Evolutionary conservation across 2,113 vertebrate species (phyloP), one percentile per base, ranked within the genome.

Genomic region (Tetrao urogallus): DNA sequence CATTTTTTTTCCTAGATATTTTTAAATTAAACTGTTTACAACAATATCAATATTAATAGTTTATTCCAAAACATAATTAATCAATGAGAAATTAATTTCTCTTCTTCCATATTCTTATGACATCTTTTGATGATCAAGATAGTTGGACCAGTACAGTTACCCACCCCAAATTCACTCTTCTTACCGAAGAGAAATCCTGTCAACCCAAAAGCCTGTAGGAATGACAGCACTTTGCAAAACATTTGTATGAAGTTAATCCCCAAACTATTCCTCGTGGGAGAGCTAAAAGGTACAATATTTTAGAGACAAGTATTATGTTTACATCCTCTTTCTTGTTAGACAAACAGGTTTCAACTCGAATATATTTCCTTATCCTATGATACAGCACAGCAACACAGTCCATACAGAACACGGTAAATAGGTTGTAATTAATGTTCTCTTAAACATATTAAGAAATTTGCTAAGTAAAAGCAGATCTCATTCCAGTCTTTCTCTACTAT

Each of bases 401-500:
- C 15, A 4, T 21, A 17, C 1, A 74, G 45, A 81, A 45, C 22
- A 40, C 24, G 8, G 36, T 9, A 66, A 84, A 10, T 17, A 45
- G 21, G 21, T 45, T 19, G 10, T 58, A 18, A 36, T 15, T 52
- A 78, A 73, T 19, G 18, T 78, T n/a, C 32, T 45, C 20, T 64
- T 60, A 66, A 45, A 5, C 0, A 0, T 10, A 7, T 14, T 28
- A 43, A 13, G 8, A 54, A 71, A 42, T 30, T 11, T 56, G 32
- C 4, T 83, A 74, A 43, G 10, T 32, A 84, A 13, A 50, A 0
- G 0, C 27, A 66, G 50, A 77, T 14, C 14, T 75, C 11, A 9
- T 10, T 75, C 12, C 32, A 56, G 11, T 11, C 16, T 16, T 82
- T 82, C 56, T 79, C 43, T 76, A 2, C 15, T 64, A 48, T 20